These are phyloP conservation scores for Macquaria ambigua DNA, from an alignment of 2,113 vertebrate species.

Conservation along the genomic window DNA sequence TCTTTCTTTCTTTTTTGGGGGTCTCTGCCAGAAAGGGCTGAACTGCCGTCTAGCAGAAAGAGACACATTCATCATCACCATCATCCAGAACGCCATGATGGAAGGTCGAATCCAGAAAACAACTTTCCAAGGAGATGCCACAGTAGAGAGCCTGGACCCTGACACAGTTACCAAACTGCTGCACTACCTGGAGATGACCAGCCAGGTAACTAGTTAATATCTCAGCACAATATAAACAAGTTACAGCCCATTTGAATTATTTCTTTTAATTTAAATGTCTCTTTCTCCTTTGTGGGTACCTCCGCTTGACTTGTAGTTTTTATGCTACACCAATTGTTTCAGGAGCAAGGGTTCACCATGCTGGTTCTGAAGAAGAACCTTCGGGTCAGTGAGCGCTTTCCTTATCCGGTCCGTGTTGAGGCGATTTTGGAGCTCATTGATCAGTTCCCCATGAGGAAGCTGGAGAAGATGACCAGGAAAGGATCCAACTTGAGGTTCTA, in stretches of 20 bases:
- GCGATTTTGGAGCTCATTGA: conserved; percentile 86
- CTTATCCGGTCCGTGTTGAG: conserved; percentile 85
- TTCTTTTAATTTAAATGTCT: neutral
- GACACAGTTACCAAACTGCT: conserved; percentile 83
- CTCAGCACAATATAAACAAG: neutral
- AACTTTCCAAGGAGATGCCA: conserved; percentile 76
- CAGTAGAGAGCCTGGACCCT: conserved; percentile 78
- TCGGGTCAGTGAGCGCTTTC: conserved; percentile 82
- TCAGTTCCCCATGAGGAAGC: conserved; percentile 83
- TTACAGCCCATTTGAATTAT: neutral
- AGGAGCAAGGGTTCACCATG: conserved; percentile 84
- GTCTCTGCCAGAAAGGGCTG: conserved; percentile 69
- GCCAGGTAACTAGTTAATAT: conserved; percentile 57
- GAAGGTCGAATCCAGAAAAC: conserved; percentile 83
- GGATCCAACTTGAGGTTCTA: conserved; percentile 71
- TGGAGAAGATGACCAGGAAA: conserved; percentile 85
- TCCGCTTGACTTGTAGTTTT: neutral
- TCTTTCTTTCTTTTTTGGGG: neutral
- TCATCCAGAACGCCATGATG: conserved; percentile 88
- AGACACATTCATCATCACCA: conserved; percentile 83
- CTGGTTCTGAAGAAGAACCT: conserved; percentile 86
- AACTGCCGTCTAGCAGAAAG: conserved; percentile 85
- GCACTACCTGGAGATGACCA: conserved; percentile 81
- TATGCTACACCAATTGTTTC: conserved; percentile 8
- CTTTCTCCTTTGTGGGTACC: neutral